Evolutionary conservation across 2,113 vertebrate genomes (phyloP).

Genomic region (Octodon degus): DNA sequence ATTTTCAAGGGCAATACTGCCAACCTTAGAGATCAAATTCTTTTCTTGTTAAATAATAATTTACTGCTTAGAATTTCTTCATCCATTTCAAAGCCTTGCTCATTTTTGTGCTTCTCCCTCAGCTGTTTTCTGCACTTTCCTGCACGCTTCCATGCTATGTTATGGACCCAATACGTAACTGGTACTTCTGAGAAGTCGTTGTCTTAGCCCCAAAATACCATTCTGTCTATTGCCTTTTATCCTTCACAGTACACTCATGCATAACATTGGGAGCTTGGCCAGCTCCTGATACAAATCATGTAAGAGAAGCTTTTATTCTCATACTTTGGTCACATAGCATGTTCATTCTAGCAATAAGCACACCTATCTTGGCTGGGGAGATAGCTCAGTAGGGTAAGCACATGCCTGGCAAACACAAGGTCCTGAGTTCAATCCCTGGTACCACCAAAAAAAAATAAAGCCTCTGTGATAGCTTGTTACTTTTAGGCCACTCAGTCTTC

Average conservation of each 20-base stretch:
- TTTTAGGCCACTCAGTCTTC: no score
- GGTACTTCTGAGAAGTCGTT: not conserved
- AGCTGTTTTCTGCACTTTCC: not conserved
- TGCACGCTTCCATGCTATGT: fast-evolving
- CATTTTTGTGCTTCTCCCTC: not conserved
- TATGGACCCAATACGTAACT: not conserved
- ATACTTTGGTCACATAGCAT: not conserved
- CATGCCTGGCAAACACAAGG: no score
- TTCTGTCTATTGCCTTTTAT: not conserved
- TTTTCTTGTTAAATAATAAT: not conserved
- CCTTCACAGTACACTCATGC: not conserved
- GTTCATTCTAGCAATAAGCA: constrained; percentile 9
- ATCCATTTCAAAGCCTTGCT: not conserved
- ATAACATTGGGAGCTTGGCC: not conserved
- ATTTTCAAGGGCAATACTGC: not conserved
- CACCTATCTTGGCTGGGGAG: no score
- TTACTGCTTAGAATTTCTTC: not conserved
- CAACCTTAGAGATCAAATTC: not conserved
- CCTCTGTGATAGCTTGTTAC: no score
- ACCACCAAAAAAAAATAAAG: no score
- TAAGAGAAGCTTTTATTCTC: not conserved
- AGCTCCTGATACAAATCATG: not conserved
- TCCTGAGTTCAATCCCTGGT: no score
- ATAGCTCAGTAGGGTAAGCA: no score
- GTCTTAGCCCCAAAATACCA: not conserved